Evolutionary conservation across 1,140 invertebrate species (phyloP).

Genomic region (Macrobrachium rosenbergii): DNA sequence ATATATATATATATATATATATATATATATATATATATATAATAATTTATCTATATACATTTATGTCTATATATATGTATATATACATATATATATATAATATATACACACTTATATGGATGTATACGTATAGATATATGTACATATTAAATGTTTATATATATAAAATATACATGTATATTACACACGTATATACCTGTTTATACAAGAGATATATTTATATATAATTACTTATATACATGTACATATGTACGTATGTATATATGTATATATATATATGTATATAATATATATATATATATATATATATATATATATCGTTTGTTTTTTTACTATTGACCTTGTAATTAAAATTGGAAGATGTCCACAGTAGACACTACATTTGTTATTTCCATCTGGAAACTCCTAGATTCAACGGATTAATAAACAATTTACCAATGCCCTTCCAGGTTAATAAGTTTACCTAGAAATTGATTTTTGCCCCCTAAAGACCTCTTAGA

Average conservation of each 20-base stretch:
- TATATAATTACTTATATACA: constrained; percentile 15
- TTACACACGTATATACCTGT: background rate
- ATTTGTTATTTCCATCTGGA: no score
- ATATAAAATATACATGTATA: background rate
- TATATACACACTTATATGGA: background rate
- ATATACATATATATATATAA: background rate
- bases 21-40: no score
- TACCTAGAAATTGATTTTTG: no score
- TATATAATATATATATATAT: constrained; percentile 28
- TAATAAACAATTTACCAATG: no score
- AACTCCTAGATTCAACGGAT: no score
- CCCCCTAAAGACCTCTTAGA: no score
- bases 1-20: no score
- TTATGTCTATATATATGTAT: constrained; percentile 1
- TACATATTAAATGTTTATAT: constrained; percentile 9
- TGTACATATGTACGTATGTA: background rate
- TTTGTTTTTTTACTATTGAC: no score
- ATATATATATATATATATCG: constrained; percentile 23
- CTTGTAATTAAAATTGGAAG: no score
- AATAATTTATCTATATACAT: no score
- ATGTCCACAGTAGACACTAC: no score
- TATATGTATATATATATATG: constrained; percentile 2
- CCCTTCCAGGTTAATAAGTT: no score
- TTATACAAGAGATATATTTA: background rate
- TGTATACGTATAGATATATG: background rate